These are phyloP conservation scores for Cantharis lateralis DNA, from an alignment of 2,888 invertebrate genomes.

Conservation along the genomic window DNA sequence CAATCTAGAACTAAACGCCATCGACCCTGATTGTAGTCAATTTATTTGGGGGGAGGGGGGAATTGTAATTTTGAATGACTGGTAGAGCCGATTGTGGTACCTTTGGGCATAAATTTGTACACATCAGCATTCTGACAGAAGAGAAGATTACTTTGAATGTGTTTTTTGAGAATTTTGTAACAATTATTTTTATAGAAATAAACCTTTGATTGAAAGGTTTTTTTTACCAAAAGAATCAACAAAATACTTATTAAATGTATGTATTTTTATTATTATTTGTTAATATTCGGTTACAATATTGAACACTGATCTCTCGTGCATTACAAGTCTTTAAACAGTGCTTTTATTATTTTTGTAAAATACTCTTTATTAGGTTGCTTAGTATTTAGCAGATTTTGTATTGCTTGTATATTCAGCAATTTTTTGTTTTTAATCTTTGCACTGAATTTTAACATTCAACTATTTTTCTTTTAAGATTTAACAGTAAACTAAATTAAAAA, in stretches of 20 bases:
- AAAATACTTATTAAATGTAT: background rate
- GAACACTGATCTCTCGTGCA: conserved; percentile 28
- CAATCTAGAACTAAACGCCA: too few relatives aligned
- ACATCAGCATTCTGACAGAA: too few relatives aligned
- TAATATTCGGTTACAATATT: conserved; percentile 26
- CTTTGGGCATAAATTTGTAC: too few relatives aligned
- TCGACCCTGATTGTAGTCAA: too few relatives aligned
- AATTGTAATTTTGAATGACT: too few relatives aligned
- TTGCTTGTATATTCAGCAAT: background rate
- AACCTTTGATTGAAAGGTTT: too few relatives aligned
- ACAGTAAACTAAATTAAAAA: background rate
- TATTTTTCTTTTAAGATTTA: background rate
- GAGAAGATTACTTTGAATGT: too few relatives aligned
- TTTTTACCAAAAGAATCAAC: background rate
- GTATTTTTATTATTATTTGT: conserved; percentile 14
- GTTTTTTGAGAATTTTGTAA: too few relatives aligned
- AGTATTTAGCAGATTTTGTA: background rate
- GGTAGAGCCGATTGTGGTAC: too few relatives aligned
- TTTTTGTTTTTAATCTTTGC: background rate
- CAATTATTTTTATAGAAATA: too few relatives aligned
- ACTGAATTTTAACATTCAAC: background rate
- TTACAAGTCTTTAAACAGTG: conserved; percentile 24
- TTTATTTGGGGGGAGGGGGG: too few relatives aligned
- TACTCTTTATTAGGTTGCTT: background rate
- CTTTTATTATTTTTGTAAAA: conserved; percentile 8